Percentiles rank a stretch among this genome's conserved stretches.
Evolutionary conservation across 2,113 vertebrate species (phyloP).

Genomic region (Taurulus bubalis): DNA sequence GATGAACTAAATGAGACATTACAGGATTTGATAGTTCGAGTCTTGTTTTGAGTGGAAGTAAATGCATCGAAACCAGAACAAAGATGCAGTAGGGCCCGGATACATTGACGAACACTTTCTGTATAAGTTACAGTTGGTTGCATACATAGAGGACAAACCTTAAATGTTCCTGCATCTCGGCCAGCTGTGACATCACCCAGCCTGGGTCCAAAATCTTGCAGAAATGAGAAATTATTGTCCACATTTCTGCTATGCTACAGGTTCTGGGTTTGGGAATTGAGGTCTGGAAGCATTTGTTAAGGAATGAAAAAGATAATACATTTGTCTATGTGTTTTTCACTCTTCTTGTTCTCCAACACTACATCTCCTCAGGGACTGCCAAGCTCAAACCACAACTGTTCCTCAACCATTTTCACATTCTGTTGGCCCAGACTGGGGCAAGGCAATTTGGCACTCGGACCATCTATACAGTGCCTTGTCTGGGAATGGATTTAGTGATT

Average conservation of each 20-base stretch:
- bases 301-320: constrained; percentile 57
- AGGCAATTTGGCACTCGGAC: constrained; percentile 79
- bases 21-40: neutral
- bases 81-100: neutral
- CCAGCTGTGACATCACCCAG: constrained; percentile 1
- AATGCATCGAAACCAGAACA: neutral
- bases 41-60: neutral
- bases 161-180: constrained; percentile 14
- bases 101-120: constrained; percentile 1
- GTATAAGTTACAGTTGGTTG: neutral
- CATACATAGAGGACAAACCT: constrained; percentile 14
- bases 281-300: constrained; percentile 53
- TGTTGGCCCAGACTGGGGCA: constrained; percentile 68
- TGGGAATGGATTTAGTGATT: constrained; percentile 82
- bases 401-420: constrained; percentile 71
- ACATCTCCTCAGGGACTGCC: constrained; percentile 58
- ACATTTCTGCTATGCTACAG: constrained; percentile 30
- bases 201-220: constrained; percentile 13
- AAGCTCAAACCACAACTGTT: constrained; percentile 67
- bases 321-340: constrained; percentile 58
- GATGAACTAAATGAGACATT: neutral
- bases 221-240: constrained; percentile 33
- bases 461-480: constrained; percentile 75
- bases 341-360: constrained; percentile 52
- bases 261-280: constrained; percentile 51